A percentile compares a stretch with the other conserved stretches of the same genome.
phyloP scores from a whole-genome alignment of 2,797 vertebrate species.

The Rhabdophis nuchalis region DNA sequence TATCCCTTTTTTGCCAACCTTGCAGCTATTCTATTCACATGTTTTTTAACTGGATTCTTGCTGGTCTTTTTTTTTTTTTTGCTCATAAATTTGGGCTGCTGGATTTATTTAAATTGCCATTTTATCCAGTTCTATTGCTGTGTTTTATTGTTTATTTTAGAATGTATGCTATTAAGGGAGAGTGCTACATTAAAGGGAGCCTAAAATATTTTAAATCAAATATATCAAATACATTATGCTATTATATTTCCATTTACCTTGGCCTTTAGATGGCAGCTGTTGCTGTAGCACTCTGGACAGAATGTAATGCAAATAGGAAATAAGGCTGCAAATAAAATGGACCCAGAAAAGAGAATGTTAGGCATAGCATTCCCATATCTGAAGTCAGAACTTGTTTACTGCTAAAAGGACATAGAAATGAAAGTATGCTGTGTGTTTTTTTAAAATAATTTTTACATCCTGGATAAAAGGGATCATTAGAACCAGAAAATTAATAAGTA shows the following conservation, averaged over 20 bases:
- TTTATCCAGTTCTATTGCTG: not conserved
- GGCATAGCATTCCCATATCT: not conserved
- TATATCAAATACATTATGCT: not conserved
- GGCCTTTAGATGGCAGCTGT: not conserved
- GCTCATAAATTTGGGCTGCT: not conserved
- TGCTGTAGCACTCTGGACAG: not conserved
- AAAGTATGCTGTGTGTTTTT: not conserved
- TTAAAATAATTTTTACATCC: not conserved
- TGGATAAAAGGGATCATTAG: not conserved
- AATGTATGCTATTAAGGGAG: not conserved
- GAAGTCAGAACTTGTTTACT: not conserved
- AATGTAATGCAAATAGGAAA: not conserved
- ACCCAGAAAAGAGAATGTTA: not conserved
- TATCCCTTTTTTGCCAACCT: not conserved
- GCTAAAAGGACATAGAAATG: not conserved
- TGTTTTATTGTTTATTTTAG: not conserved
- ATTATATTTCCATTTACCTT: not conserved
- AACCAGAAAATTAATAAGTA: not conserved
- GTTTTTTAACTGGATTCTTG: not conserved
- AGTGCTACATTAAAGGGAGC: not conserved
- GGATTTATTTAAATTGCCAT: not conserved
- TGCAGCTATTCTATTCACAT: not conserved
- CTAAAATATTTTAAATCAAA: not conserved
- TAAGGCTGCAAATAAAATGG: not conserved
- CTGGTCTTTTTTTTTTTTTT: not conserved